Evolutionary conservation across 1,140 invertebrate genomes (phyloP).

Genomic region (Helicoverpa armigera): DNA sequence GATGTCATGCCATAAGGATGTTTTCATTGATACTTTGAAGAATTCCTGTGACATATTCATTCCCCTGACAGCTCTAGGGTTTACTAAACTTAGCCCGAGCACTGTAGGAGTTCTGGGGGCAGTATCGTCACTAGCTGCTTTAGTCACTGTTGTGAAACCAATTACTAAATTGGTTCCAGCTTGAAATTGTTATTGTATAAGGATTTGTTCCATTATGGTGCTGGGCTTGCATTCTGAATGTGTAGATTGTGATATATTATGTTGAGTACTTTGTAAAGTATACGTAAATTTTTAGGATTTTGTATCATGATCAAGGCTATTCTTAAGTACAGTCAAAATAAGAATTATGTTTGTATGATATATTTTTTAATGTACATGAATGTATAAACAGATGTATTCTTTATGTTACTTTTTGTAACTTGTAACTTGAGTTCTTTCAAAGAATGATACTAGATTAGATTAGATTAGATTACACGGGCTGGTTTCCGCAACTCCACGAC

Average conservation of each 20-base stretch:
- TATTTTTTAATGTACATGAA: background rate
- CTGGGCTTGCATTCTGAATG: background rate
- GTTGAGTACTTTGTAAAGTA: background rate
- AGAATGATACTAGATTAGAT: constrained; percentile 23
- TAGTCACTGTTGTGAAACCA: constrained; percentile 91
- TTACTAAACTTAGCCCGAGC: constrained; percentile 91
- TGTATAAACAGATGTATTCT: background rate
- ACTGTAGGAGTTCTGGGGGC: constrained; percentile 92
- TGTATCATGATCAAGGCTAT: background rate
- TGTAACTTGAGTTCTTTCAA: constrained; percentile 24
- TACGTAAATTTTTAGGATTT: background rate
- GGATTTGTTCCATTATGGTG: constrained; percentile 33
- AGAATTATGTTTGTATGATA: background rate
- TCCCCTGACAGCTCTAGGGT: constrained; percentile 92
- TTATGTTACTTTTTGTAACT: background rate
- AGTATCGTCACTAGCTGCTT: constrained; percentile 91
- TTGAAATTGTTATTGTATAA: constrained; percentile 66
- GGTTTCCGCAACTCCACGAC: too few relatives aligned
- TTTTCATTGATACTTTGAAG: constrained; percentile 93
- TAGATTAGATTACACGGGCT: too few relatives aligned
- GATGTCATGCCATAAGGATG: constrained; percentile 88
- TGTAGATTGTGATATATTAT: constrained; percentile 40
- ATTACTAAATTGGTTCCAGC: constrained; percentile 89
- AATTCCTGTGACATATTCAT: constrained; percentile 95
- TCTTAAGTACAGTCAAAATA: background rate